A percentile compares a stretch with the other conserved stretches of the same genome.
Conservation (phyloP, 2,888 invertebrate species). For the Mimas tiliae region DNA sequence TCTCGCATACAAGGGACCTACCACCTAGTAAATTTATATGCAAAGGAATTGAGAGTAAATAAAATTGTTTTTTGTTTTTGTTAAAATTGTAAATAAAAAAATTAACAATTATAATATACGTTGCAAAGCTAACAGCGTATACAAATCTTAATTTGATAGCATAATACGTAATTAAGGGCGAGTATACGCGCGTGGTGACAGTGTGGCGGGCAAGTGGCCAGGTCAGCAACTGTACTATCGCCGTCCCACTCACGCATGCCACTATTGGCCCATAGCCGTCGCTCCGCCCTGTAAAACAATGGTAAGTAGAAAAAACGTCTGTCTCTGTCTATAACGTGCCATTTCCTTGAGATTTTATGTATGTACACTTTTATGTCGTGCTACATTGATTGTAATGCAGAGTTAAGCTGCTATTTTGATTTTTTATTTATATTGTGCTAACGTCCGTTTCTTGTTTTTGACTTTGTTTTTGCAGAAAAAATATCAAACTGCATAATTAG, state of each 20-base stretch:
- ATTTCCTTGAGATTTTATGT: conserved; percentile 18
- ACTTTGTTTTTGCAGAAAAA: no score
- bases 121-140: background rate
- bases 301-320: conserved; percentile 24
- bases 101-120: conserved; percentile 19
- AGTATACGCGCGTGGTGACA: conserved; percentile 20
- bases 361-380: conserved; percentile 16
- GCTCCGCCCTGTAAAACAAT: conserved; percentile 28
- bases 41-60: no score
- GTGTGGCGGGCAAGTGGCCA: conserved; percentile 22
- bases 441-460: background rate
- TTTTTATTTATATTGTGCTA: background rate
- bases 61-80: no score
- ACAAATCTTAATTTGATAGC: conserved; percentile 22
- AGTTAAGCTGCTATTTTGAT: conserved; percentile 9
- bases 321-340: conserved; percentile 6
- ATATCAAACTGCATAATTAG: no score
- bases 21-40: no score
- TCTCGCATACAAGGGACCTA: no score
- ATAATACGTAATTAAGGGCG: conserved; percentile 22
- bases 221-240: background rate
- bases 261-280: conserved; percentile 19
- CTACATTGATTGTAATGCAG: conserved; percentile 18
- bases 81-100: no score
- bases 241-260: conserved; percentile 13